These are phyloP conservation scores for Venustaconcha ellipsiformis DNA, from an alignment of 1,140 invertebrate species.

Conservation along the genomic window DNA sequence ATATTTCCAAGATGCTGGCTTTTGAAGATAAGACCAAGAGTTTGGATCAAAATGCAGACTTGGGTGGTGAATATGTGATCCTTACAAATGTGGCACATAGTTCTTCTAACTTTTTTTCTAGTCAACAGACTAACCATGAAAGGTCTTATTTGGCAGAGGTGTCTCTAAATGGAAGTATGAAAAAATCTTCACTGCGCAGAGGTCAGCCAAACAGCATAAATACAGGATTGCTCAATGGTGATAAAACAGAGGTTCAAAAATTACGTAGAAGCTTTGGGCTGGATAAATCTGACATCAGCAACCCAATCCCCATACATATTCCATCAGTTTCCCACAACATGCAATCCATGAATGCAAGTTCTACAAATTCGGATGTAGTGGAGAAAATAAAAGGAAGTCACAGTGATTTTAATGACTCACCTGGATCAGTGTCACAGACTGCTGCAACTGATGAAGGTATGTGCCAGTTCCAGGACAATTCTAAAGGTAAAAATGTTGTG, in stretches of 20 bases:
- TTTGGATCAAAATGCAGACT: background rate
- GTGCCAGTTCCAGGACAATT: background rate
- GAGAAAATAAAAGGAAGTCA: too few relatives aligned
- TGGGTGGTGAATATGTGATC: slow-evolving; percentile 21
- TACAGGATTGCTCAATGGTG: slow-evolving; percentile 51
- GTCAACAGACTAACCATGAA: slow-evolving; percentile 7
- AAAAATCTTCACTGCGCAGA: slow-evolving; percentile 40
- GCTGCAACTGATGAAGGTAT: too few relatives aligned
- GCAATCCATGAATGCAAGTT: slow-evolving; percentile 5
- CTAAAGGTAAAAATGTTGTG: background rate
- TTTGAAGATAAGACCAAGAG: slow-evolving; percentile 7
- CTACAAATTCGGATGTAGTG: background rate
- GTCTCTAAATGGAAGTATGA: slow-evolving; percentile 21
- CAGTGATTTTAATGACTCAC: slow-evolving; percentile 2
- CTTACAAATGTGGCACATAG: slow-evolving; percentile 14
- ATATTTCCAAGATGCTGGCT: slow-evolving; percentile 17
- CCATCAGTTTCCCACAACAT: slow-evolving; percentile 16
- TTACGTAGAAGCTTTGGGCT: slow-evolving; percentile 47
- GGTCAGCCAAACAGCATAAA: slow-evolving; percentile 59
- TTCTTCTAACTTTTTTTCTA: slow-evolving; percentile 9
- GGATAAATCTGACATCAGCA: slow-evolving; percentile 51
- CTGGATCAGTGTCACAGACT: slow-evolving; percentile 15
- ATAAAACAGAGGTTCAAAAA: slow-evolving; percentile 42
- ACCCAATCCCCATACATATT: slow-evolving; percentile 38
- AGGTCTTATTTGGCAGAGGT: slow-evolving; percentile 43